phyloP scores from a whole-genome alignment of 2,888 invertebrate species.

The Coelopa pilipes region DNA sequence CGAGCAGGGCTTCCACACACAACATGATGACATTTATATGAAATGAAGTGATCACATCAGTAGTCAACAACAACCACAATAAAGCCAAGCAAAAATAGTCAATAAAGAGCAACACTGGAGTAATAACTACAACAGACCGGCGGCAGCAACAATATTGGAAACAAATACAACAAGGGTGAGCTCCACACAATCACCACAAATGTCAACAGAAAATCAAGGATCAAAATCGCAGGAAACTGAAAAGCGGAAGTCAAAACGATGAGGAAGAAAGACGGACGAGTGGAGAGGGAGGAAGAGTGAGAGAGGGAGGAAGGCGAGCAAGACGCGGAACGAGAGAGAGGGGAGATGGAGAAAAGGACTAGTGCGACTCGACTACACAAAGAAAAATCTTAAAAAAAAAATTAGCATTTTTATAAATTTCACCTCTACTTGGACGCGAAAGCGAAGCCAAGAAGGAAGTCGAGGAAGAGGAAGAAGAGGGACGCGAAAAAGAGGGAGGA shows the following conservation, averaged over 20 bases:
- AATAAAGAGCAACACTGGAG: neutral
- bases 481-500: too few species aligned
- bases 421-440: neutral
- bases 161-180: too few species aligned
- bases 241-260: too few species aligned
- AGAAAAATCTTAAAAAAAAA: neutral
- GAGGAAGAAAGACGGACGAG: too few species aligned
- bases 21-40: too few species aligned
- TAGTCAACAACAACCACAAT: too few species aligned
- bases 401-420: constrained; percentile 31
- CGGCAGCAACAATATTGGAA: neutral
- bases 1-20: too few species aligned
- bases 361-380: neutral
- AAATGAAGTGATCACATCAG: too few species aligned
- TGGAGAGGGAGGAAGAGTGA: constrained; percentile 3
- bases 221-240: too few species aligned
- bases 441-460: neutral
- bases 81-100: too few species aligned
- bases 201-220: constrained; percentile 12
- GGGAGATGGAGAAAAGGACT: too few species aligned
- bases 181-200: constrained; percentile 17
- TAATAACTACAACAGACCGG: neutral
- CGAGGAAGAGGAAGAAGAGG: too few species aligned
- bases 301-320: neutral
- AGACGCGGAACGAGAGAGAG: neutral